These are phyloP conservation scores for Rousettus leschenaultii DNA, from an alignment of 2,113 vertebrate species.

Conservation along the genomic window DNA sequence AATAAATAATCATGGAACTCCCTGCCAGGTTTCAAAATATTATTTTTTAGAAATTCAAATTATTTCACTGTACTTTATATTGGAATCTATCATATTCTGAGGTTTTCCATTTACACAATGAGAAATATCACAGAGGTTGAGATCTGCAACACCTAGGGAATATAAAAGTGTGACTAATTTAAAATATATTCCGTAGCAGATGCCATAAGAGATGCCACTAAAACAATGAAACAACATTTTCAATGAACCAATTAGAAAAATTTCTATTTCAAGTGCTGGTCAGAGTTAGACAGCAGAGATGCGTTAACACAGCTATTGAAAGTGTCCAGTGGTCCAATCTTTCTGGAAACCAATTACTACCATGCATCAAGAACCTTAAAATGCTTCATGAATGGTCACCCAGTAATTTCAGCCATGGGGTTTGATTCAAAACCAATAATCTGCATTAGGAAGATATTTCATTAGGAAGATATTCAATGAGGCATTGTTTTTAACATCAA, in stretches of 20 bases:
- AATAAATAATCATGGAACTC: conserved; percentile 21
- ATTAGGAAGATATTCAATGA: neutral
- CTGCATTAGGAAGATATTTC: neutral
- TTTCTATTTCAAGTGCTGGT: neutral
- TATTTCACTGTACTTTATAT: conserved; percentile 4
- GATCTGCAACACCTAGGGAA: neutral
- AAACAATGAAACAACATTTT: neutral
- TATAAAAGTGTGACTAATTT: conserved; percentile 21
- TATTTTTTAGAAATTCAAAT: conserved; percentile 59
- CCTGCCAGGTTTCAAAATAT: conserved; percentile 62
- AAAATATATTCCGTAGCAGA: conserved; percentile 9
- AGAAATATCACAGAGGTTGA: conserved; percentile 27
- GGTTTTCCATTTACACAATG: conserved; percentile 9
- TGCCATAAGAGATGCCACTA: neutral
- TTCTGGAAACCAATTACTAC: neutral
- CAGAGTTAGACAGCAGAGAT: neutral
- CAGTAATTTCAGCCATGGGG: neutral
- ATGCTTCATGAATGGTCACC: neutral
- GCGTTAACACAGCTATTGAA: neutral
- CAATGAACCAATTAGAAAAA: neutral
- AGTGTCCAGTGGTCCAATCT: neutral
- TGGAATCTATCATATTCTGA: conserved; percentile 12
- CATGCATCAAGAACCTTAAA: neutral
- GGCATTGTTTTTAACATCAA: neutral
- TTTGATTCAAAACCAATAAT: neutral